Conservation (phyloP, 2,797 vertebrate genomes). For the Crocidura indochinensis region DNA sequence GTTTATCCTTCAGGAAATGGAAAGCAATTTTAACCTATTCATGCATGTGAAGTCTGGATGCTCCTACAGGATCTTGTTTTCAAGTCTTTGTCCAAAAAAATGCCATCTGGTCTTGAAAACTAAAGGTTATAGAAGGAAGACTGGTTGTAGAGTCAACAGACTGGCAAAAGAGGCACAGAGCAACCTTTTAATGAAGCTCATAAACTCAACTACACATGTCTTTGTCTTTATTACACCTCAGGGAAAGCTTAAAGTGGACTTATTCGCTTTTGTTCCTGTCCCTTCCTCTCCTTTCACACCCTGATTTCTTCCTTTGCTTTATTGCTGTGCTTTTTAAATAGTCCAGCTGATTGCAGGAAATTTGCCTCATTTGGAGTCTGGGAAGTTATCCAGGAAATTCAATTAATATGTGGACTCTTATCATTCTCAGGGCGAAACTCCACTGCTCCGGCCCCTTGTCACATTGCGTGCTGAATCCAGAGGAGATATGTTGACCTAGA, state of each 20-base stretch:
- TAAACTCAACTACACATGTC: slow-evolving; percentile 45
- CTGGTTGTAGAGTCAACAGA: not conserved
- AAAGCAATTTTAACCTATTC: not conserved
- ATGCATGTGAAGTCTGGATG: slow-evolving; percentile 30
- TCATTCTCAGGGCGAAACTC: slow-evolving; percentile 19
- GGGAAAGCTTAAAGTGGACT: slow-evolving; percentile 11
- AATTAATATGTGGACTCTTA: not conserved
- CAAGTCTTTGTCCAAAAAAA: slow-evolving; percentile 44
- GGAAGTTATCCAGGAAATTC: slow-evolving; percentile 35
- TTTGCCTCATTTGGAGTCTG: not conserved
- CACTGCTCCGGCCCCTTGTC: not conserved
- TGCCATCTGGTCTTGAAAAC: slow-evolving; percentile 55
- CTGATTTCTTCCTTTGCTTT: slow-evolving; percentile 33
- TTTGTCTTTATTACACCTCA: slow-evolving; percentile 32
- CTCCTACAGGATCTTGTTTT: slow-evolving; percentile 48
- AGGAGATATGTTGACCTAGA: not conserved
- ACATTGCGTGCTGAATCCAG: not conserved
- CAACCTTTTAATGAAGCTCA: slow-evolving; percentile 7
- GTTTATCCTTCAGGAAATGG: not conserved
- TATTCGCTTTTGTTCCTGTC: slow-evolving; percentile 41
- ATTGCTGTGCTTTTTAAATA: slow-evolving; percentile 4
- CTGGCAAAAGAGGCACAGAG: slow-evolving; percentile 5
- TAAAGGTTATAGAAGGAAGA: slow-evolving; percentile 6
- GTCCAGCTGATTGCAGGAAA: slow-evolving; percentile 4
- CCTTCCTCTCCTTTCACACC: slow-evolving; percentile 18